These are phyloP conservation scores for Dipus sagitta DNA, from an alignment of 2,797 vertebrate species.

Conservation along the genomic window DNA sequence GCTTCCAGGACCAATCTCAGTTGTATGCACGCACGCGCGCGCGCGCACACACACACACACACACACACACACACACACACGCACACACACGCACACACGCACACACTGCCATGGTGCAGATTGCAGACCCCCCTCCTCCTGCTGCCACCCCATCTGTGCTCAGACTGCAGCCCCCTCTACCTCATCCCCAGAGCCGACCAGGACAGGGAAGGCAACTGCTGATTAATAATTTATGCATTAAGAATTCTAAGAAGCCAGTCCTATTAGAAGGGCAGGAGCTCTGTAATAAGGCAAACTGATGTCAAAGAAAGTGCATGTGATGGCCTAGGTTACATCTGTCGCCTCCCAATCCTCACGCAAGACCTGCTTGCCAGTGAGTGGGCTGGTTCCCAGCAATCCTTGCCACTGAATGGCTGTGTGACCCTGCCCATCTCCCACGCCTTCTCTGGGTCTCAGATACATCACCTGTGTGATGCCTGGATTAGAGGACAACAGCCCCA, in stretches of 20 bases:
- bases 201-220: conserved; percentile 56
- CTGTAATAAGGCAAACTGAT: conserved; percentile 2
- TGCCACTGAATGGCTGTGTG: conserved; percentile 48
- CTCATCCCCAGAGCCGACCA: conserved; percentile 63
- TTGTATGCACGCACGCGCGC: background rate
- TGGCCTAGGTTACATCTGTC: background rate
- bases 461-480: conserved; percentile 42
- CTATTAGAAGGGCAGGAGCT: conserved; percentile 33
- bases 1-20: conserved; percentile 42
- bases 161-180: conserved; percentile 62
- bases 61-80: background rate
- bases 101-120: conserved; percentile 39
- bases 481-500: conserved; percentile 37
- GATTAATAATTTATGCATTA: conserved; percentile 52
- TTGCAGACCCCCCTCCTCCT: conserved; percentile 68
- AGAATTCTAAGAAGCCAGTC: conserved; percentile 4
- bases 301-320: background rate
- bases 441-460: conserved; percentile 63
- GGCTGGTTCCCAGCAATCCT: background rate
- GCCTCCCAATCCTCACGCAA: background rate
- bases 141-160: conserved; percentile 79
- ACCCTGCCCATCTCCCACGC: background rate
- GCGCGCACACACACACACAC: no score
- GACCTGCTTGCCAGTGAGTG: background rate
- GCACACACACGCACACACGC: background rate